phyloP scores from a whole-genome alignment of 1,140 invertebrate species.

The Cherax destructor region DNA sequence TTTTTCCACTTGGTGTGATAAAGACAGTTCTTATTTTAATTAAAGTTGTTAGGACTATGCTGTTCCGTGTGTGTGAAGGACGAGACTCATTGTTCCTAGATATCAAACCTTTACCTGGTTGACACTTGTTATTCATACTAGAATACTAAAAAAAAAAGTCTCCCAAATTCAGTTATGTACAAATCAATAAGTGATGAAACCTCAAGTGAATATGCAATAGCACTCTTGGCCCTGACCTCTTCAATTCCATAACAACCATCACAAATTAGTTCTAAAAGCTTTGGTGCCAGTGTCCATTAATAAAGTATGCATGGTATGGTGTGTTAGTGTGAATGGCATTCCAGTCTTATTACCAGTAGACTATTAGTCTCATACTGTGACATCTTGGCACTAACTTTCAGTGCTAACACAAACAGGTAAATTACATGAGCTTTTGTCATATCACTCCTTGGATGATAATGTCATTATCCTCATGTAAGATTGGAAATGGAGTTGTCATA shows the following conservation, averaged over 20 bases:
- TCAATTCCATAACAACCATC: constrained; percentile 39
- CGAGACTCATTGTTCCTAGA: constrained; percentile 44
- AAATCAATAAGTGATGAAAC: constrained; percentile 24
- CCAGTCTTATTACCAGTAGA: constrained; percentile 39
- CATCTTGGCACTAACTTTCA: not conserved
- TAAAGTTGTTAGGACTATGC: constrained; percentile 25
- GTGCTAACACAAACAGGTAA: not conserved
- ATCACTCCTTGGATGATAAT: constrained; percentile 23
- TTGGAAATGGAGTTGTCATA: constrained; percentile 47
- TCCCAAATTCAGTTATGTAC: constrained; percentile 35
- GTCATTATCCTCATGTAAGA: constrained; percentile 35
- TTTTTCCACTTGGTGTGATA: constrained; percentile 15
- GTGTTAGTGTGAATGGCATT: constrained; percentile 53
- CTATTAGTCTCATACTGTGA: constrained; percentile 26
- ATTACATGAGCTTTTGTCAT: constrained; percentile 42
- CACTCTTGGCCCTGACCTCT: constrained; percentile 36
- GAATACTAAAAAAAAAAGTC: constrained; percentile 15
- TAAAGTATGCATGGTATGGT: constrained; percentile 37
- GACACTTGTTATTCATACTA: constrained; percentile 35
- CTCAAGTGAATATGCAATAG: constrained; percentile 46
- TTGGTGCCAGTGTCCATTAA: constrained; percentile 52
- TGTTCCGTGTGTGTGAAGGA: constrained; percentile 39
- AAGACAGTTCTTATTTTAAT: constrained; percentile 40
- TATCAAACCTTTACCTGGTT: constrained; percentile 36
- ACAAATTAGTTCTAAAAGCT: constrained; percentile 43